Evolutionary conservation across 2,113 vertebrate species (phyloP), one percentile per base, ranked within the genome.

Genomic region (Halcyon malimbica): DNA sequence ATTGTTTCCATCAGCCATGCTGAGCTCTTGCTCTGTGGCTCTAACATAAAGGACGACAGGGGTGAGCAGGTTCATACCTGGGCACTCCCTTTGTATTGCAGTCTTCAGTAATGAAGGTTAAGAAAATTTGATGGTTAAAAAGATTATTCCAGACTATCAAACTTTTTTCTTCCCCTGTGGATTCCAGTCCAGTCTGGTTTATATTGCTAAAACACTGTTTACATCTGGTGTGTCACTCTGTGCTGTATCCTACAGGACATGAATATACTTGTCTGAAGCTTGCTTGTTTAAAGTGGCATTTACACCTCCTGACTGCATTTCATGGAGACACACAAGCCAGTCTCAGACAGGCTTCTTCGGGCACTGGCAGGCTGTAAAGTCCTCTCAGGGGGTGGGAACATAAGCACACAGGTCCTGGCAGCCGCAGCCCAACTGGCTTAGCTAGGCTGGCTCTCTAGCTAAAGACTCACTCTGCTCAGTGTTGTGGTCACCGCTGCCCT

Each of bases 401-500:
- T 11, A 23, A 95, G 50, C 74, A 64, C 85, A 70, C 53, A 76
- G 29, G n/a, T 62, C 29, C 63, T 87, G 78, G 39, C 74, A 89
- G 87, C 53, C 23, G 48, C 70, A 86, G 64, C 56, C 46, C 63
- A 51, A 9, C 60, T 23, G 37, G 24, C 51, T 87, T 33, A 65
- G 68, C 17, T 48, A 29, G 13, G 4, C 29, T 10, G 28, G 35
- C 44, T 41, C 3, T 33, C 31, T 2, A 39, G 29, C 59, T 50
- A 57, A 62, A 87, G 87, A 5, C 29, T 77, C 51, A 60, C 33
- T n/a, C 37, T 82, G 14, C 46, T 33, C 1, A 0, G 60, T 21
- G 54, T 37, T 0, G 0, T 5, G 8, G 77, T 63, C 69, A 84
- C 64, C 0, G 0, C 23, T 53, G 76, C 23, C 67, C 51, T 28